Percentiles rank a stretch among this genome's conserved stretches.
Conservation (phyloP, 2,113 vertebrate species). For the Pyxicephalus adspersus region DNA sequence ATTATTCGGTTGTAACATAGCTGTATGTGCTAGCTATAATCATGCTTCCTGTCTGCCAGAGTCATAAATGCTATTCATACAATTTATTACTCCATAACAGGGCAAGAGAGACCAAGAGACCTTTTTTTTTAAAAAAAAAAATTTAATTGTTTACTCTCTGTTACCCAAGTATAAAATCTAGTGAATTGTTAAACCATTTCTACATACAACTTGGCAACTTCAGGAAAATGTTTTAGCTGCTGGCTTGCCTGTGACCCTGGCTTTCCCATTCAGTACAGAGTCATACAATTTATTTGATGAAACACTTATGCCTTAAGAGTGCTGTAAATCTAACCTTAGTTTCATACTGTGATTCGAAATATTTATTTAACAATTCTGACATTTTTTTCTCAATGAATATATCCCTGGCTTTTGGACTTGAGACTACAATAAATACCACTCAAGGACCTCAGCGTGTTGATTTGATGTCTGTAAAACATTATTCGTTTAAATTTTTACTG, state of each 20-base stretch:
- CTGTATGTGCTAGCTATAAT: slow-evolving; percentile 2
- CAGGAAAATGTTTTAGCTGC: background rate
- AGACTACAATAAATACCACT: background rate
- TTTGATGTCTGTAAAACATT: background rate
- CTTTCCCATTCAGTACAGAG: background rate
- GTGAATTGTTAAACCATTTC: slow-evolving; percentile 15
- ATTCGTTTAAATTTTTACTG: background rate
- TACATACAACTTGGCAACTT: slow-evolving; percentile 3
- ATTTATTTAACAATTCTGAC: background rate
- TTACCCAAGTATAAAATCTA: slow-evolving; percentile 5
- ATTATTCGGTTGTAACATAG: background rate
- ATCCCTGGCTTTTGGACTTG: background rate
- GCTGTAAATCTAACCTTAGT: background rate
- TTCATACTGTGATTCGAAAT: background rate
- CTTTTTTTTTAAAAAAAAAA: slow-evolving; percentile 6
- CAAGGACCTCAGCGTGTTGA: background rate
- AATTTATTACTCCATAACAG: slow-evolving; percentile 3
- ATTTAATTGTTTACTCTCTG: slow-evolving; percentile 28
- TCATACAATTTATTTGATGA: slow-evolving; percentile 8
- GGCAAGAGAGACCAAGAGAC: slow-evolving; percentile 4
- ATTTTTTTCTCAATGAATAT: background rate
- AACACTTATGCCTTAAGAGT: background rate
- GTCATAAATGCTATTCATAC: slow-evolving; percentile 3
- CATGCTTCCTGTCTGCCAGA: background rate
- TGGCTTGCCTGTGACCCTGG: slow-evolving; percentile 21